phyloP scores from a whole-genome alignment of 53 echinoderm and acorn worm genomes.

The Crossaster papposus region DNA sequence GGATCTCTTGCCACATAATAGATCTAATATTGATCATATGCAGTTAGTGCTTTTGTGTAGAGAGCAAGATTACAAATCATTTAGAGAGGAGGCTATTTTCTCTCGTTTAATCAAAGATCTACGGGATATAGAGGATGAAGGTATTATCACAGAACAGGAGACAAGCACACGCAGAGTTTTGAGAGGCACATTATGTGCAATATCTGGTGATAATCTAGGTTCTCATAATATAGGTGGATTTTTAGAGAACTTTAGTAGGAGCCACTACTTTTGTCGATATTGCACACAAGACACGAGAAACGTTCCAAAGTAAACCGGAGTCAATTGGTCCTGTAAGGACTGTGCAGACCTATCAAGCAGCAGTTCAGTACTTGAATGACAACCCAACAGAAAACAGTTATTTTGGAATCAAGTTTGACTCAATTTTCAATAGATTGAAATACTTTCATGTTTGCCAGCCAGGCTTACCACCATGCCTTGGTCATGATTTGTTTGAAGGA shows the following conservation, averaged over 20 bases:
- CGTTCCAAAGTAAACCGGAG: conserved; percentile 32
- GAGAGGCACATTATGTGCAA: conserved; percentile 36
- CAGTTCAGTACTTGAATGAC: conserved; percentile 6
- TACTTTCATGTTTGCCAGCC: conserved; percentile 75
- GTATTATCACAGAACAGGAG: conserved; percentile 30
- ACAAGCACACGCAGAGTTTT: conserved; percentile 5
- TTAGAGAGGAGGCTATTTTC: conserved; percentile 51
- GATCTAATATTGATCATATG: conserved; percentile 56
- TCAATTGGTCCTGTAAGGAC: conserved; percentile 28
- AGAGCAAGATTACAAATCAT: conserved; percentile 56
- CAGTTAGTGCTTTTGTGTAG: conserved; percentile 67
- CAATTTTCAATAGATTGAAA: conserved; percentile 61
- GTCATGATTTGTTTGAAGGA: conserved; percentile 75
- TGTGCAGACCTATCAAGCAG: conserved; percentile 45
- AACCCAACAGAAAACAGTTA: conserved; percentile 5
- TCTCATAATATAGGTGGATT: conserved; percentile 69
- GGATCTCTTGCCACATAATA: conserved; percentile 51
- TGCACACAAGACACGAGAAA: conserved; percentile 39
- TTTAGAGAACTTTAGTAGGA: conserved; percentile 55
- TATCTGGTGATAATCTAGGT: conserved; percentile 74
- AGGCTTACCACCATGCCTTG: conserved; percentile 73
- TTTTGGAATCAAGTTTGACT: conserved; percentile 45
- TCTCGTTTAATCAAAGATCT: conserved; percentile 49
- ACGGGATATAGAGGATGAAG: conserved; percentile 55
- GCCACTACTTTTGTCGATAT: conserved; percentile 53